These are phyloP conservation scores for Contarinia nasturtii DNA, from an alignment of 1,140 invertebrate species.

Conservation along the genomic window DNA sequence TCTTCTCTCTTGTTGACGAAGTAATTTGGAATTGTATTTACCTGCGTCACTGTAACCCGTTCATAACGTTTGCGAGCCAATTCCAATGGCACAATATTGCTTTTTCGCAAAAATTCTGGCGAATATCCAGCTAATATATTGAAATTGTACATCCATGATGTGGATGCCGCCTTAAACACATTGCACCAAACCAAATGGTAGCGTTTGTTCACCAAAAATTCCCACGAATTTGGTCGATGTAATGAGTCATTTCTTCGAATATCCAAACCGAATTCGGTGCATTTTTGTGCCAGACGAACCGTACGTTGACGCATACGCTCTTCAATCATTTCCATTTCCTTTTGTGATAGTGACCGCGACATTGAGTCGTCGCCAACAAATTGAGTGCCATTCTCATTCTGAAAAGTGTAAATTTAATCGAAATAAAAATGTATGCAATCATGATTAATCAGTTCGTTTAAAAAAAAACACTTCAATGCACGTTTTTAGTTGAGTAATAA, in stretches of 20 bases:
- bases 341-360: slow-evolving; percentile 14
- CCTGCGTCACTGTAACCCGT: slow-evolving; percentile 43
- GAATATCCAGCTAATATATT: slow-evolving; percentile 64
- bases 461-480: background rate
- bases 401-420: background rate
- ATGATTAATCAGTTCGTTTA: no score
- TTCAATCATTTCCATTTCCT: slow-evolving; percentile 25
- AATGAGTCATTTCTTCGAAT: slow-evolving; percentile 39
- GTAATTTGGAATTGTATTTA: slow-evolving; percentile 13
- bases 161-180: slow-evolving; percentile 70
- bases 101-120: slow-evolving; percentile 51
- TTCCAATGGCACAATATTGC: slow-evolving; percentile 52
- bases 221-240: slow-evolving; percentile 58
- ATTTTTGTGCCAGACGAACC: slow-evolving; percentile 28
- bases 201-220: slow-evolving; percentile 59
- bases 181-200: slow-evolving; percentile 71
- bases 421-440: no score
- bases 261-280: slow-evolving; percentile 29
- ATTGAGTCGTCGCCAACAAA: background rate
- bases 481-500: background rate
- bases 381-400: background rate
- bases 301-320: slow-evolving; percentile 26
- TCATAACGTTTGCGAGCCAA: slow-evolving; percentile 60
- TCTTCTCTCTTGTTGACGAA: background rate
- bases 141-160: slow-evolving; percentile 80